Evolutionary conservation across 2,888 invertebrate genomes (phyloP), one percentile per base, ranked within the genome.

Genomic region (Drosophila pegasa): DNA sequence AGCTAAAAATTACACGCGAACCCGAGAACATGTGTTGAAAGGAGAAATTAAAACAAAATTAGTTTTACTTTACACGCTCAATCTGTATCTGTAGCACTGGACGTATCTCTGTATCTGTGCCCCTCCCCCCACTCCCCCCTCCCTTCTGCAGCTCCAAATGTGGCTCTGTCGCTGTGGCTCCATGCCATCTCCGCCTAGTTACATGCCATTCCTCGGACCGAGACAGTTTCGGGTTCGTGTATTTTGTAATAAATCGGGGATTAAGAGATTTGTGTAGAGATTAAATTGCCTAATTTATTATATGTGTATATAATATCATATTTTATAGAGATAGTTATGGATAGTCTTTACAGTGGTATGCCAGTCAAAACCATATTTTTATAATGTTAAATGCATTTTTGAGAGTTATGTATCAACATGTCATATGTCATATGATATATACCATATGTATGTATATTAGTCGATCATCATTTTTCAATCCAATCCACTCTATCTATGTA

Each of bases 1-100:
- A 74, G 54, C 80, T 83, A 75, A 78, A 79, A 81, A 81, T 76
- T 84, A 87, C 78, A 87, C 85, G 75, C 87, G 75, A 84, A 78
- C 73, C 45, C 41, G 52, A 78, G 76, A 78, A 78, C 79, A 87
- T 72, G 85, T 83, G 83, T 79, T 78, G 86, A 83, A 87, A 87
- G 85, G 85, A 87, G 76, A 81, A 83, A 85, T 85, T 87, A 81
- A 87, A 84, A 82, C 87, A 55, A 82, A 82, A 82, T 82, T 82
- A 80, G 87, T 84, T 82, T 87, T 87, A 78, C 83, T 74, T 70
- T 60, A 60, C 62, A 78, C 69, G 70, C 74, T 82, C 62, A 58
- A 54, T 59, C 64, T 37, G 58, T 56, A 73, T 64, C 56, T 68
- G 60, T 59, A 47, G 43, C 25, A 56, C 40, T 65, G 37, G 9